phyloP scores from a whole-genome alignment of 1,140 invertebrate species.

The Cydia strobilella region DNA sequence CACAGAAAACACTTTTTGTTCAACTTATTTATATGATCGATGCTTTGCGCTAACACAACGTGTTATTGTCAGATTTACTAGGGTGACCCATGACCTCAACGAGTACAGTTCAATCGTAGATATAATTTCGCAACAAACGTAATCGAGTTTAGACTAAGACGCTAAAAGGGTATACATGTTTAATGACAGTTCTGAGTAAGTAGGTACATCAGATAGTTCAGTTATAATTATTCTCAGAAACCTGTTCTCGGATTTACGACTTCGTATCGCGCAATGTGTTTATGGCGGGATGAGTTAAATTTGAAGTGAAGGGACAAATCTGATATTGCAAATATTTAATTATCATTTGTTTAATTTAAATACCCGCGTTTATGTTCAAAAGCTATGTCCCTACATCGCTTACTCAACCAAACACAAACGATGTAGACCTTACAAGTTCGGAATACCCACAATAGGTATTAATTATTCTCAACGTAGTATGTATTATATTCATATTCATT shows the following conservation, averaged over 20 bases:
- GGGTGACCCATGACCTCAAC: conserved; percentile 25
- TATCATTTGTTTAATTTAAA: background rate
- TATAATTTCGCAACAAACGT: conserved; percentile 26
- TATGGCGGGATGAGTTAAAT: background rate
- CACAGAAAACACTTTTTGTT: conserved; percentile 28
- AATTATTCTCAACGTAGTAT: too few species aligned
- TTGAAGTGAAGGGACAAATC: background rate
- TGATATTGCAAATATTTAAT: background rate
- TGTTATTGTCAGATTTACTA: conserved; percentile 13
- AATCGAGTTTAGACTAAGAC: conserved; percentile 7
- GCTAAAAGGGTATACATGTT: conserved; percentile 29
- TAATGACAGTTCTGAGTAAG: conserved; percentile 8
- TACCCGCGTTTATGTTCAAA: background rate
- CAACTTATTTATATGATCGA: conserved; percentile 28
- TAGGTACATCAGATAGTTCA: background rate
- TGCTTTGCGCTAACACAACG: conserved; percentile 25
- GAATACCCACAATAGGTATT: too few species aligned
- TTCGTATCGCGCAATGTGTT: background rate
- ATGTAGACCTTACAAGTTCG: too few species aligned
- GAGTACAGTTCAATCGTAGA: conserved; percentile 2
- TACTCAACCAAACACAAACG: too few species aligned
- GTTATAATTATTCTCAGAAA: conserved; percentile 4
- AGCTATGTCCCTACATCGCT: background rate
- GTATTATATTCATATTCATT: too few species aligned
- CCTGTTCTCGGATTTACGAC: conserved; percentile 6